These are phyloP conservation scores for Nomada lathburiana DNA, from an alignment of 2,888 invertebrate genomes.

Conservation along the genomic window DNA sequence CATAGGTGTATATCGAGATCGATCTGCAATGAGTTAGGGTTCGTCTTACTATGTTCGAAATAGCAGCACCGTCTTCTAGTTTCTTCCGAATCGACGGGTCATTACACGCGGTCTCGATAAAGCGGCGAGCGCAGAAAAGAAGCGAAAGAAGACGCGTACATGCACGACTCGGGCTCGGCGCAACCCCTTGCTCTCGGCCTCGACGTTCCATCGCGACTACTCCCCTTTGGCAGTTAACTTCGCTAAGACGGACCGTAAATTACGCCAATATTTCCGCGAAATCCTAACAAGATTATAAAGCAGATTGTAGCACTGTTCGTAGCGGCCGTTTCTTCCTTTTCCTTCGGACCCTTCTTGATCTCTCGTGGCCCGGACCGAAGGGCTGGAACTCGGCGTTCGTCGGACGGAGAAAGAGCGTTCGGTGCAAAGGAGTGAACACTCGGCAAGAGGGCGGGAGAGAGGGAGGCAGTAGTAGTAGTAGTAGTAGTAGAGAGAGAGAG, in stretches of 20 bases:
- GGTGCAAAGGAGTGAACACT: constrained; percentile 3
- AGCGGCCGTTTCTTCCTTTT: constrained; percentile 51
- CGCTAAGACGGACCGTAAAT: constrained; percentile 81
- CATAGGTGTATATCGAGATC: constrained; percentile 33
- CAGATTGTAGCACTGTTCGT: constrained; percentile 78
- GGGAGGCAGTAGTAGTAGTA: not conserved
- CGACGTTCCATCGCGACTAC: constrained; percentile 71
- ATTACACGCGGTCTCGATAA: no score
- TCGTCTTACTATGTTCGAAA: not conserved
- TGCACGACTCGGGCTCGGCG: constrained; percentile 28
- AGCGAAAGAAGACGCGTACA: not conserved
- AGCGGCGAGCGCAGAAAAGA: not conserved
- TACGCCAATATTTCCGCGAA: constrained; percentile 84
- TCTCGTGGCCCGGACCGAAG: constrained; percentile 31
- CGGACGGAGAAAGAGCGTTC: constrained; percentile 6
- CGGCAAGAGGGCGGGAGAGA: not conserved
- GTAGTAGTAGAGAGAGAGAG: constrained; percentile 27
- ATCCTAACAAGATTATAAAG: constrained; percentile 84
- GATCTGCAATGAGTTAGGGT: not conserved
- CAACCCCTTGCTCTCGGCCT: constrained; percentile 51
- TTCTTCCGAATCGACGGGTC: not conserved
- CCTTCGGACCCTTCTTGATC: constrained; percentile 52
- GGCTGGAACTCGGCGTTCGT: constrained; percentile 32
- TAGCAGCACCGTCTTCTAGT: not conserved
- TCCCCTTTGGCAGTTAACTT: constrained; percentile 71